Percentiles rank a stretch among this genome's conserved stretches.
These are phyloP conservation scores for Hecatera dysodea DNA, from an alignment of 2,888 invertebrate genomes.

Conservation along the genomic window DNA sequence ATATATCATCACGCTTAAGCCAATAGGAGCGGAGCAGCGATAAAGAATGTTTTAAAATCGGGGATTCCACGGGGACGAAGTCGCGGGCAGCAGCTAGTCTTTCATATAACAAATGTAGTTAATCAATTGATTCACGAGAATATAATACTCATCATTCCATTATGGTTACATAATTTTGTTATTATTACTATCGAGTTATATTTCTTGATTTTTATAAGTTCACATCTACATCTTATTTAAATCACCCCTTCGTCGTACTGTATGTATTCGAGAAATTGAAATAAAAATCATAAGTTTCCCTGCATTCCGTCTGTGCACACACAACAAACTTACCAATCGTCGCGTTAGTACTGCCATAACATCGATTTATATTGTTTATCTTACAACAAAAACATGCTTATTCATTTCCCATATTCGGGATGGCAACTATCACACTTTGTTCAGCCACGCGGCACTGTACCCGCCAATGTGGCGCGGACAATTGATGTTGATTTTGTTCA, in stretches of 20 bases:
- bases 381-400: slow-evolving; percentile 6
- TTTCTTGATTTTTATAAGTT: background rate
- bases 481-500: slow-evolving; percentile 76
- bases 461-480: slow-evolving; percentile 64
- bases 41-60: too few relatives aligned
- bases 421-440: background rate
- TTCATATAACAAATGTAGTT: background rate
- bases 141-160: background rate
- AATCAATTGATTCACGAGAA: background rate
- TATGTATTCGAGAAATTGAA: background rate
- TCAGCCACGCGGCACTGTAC: slow-evolving; percentile 37
- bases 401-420: slow-evolving; percentile 6
- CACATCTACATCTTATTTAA: background rate
- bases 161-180: too few relatives aligned
- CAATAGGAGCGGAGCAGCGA: too few relatives aligned
- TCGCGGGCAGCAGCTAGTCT: too few relatives aligned
- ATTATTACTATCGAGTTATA: background rate
- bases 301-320: slow-evolving; percentile 1
- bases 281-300: background rate
- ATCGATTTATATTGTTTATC: background rate
- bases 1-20: too few relatives aligned
- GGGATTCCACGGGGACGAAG: too few relatives aligned
- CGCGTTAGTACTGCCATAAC: background rate
- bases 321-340: background rate
- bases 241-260: background rate